phyloP scores from a whole-genome alignment of 2,888 invertebrate species.

The Cantharis rufa region DNA sequence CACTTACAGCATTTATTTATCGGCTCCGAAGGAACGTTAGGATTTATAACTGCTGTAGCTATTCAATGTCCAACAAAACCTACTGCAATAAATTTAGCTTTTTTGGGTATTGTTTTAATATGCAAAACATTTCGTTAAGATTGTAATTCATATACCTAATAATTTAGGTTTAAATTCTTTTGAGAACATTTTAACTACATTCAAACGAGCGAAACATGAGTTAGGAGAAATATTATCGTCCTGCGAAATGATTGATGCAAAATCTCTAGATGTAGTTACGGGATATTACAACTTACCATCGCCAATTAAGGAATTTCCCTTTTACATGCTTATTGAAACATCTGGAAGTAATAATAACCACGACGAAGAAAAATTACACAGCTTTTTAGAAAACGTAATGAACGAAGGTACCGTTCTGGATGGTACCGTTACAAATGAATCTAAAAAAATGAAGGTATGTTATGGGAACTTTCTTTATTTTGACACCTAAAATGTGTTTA shows the following conservation, averaged over 20 bases:
- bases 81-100: conserved; percentile 81
- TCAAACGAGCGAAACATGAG: conserved; percentile 71
- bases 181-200: conserved; percentile 76
- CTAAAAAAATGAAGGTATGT: conserved; percentile 74
- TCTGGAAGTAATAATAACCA: conserved; percentile 84
- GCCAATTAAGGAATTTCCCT: conserved; percentile 70
- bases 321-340: conserved; percentile 86
- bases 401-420: conserved; percentile 72
- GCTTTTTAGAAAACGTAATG: conserved; percentile 78
- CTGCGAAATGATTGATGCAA: conserved; percentile 90
- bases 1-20: conserved; percentile 96
- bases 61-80: conserved; percentile 89
- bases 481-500: neutral
- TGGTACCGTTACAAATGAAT: conserved; percentile 86
- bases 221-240: conserved; percentile 92
- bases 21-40: conserved; percentile 96
- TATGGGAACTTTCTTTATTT: neutral
- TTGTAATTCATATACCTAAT: neutral
- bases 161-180: conserved; percentile 74
- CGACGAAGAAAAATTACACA: conserved; percentile 84
- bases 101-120: conserved; percentile 74
- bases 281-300: conserved; percentile 65
- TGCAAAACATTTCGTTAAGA: neutral
- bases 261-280: conserved; percentile 70
- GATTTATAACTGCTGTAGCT: conserved; percentile 89